These are phyloP conservation scores for Paraplagusia blochii DNA, from an alignment of 2,113 vertebrate genomes.

Conservation along the genomic window DNA sequence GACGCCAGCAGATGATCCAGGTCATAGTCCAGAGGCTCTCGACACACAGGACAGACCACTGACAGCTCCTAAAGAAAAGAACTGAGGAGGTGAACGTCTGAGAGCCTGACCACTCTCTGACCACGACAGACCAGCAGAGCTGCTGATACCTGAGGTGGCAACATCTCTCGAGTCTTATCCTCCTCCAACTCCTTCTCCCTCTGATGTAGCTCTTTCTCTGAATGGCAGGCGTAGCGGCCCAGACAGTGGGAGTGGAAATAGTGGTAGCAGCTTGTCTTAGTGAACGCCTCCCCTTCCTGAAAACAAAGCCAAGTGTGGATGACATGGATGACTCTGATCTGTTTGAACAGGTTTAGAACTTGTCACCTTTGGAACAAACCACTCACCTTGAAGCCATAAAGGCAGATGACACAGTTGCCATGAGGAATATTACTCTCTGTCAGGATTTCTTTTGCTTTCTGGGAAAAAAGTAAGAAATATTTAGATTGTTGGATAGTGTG, in stretches of 20 bases:
- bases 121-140: not conserved
- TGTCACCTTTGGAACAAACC: not conserved
- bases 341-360: no score
- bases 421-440: slow-evolving; percentile 96
- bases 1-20: slow-evolving; percentile 64
- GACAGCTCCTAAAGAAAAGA: slow-evolving; percentile 65
- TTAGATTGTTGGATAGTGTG: no score
- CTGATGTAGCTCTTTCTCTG: slow-evolving; percentile 81
- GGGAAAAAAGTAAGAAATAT: slow-evolving; percentile 4
- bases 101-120: no score
- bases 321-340: no score
- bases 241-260: slow-evolving; percentile 97
- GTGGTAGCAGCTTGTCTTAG: slow-evolving; percentile 93
- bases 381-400: slow-evolving; percentile 86
- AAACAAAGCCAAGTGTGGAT: not conserved
- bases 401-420: slow-evolving; percentile 93
- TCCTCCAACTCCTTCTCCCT: slow-evolving; percentile 80
- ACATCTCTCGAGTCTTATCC: slow-evolving; percentile 68
- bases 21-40: slow-evolving; percentile 72
- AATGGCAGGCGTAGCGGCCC: slow-evolving; percentile 87
- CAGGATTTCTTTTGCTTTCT: slow-evolving; percentile 98
- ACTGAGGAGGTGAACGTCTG: not conserved
- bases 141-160: slow-evolving; percentile 38
- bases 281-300: slow-evolving; percentile 90
- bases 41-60: slow-evolving; percentile 78